Base-by-base conservation (phyloP, 1,140 invertebrate genomes). In the Maniola jurtina region DNA sequence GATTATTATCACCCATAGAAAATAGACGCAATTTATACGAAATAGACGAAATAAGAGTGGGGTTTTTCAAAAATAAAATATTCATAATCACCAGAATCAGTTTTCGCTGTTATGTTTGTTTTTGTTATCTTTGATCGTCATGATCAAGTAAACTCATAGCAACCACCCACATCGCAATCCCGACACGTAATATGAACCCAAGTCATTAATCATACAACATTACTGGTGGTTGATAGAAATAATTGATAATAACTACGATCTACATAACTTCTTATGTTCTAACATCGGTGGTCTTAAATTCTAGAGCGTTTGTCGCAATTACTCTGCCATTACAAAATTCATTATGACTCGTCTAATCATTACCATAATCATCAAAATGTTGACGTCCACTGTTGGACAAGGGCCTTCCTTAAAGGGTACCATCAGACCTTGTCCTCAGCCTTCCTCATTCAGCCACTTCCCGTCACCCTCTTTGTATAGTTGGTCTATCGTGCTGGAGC, bases 181-280 rank as follows among this genome's bases (percentile, higher is more conserved):
- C 45, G 33, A 74, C 64, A 79, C 75, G 78, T 77, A 80, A 77
- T 80, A 57, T 16, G 9, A 35, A 47, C 57, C 52, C 15, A 64
- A 45, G 70, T 76, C 78, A 77, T 83, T 79, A 83, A 83, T 83
- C 80, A 82, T 73, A 72, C 10, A 15, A 66, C 73, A 75, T 72
- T 68, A 77, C 72, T 76, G 69, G 64, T 55, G 71, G 71, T 70
- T 69, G 68, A 76, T 76, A 78, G 76, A 59, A 76, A 75, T 75
- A 73, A 72, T 77, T 71, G 66, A 74, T 75, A 70, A 72, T 77
- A 76, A 73, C 71, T 72, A 67, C 65, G 59, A 64, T 66, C 38
- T 61, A 61, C 36, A 40, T 35, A 8, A 61, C 42, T 64, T 66
- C 42, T 55, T 66, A 56, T 45, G 50, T 10, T 33, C 50, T 48